phyloP scores from a whole-genome alignment of 2,888 invertebrate genomes.

The Polietes domitor region DNA sequence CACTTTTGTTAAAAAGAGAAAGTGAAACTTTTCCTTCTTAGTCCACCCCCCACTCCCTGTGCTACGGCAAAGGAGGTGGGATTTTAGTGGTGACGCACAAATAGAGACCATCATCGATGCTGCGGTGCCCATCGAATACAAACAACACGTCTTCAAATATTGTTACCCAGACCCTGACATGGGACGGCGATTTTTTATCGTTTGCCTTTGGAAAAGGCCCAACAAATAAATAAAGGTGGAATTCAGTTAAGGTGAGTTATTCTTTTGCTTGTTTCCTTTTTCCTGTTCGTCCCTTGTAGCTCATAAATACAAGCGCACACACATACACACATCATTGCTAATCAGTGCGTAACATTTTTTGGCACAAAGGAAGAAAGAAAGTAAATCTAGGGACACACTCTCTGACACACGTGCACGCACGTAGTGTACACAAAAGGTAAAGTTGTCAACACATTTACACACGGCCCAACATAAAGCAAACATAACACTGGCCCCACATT shows the following conservation, averaged over 20 bases:
- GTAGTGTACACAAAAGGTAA: slow-evolving; percentile 35
- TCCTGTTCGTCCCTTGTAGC: slow-evolving; percentile 4
- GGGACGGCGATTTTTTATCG: slow-evolving; percentile 6
- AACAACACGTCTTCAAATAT: slow-evolving; percentile 16
- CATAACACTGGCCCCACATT: background rate
- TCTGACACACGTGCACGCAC: background rate
- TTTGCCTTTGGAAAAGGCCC: background rate
- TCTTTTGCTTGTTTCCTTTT: slow-evolving; percentile 39
- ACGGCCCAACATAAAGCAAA: slow-evolving; percentile 44
- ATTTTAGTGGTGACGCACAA: background rate
- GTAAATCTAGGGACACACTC: slow-evolving; percentile 23
- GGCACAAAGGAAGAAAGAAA: slow-evolving; percentile 34
- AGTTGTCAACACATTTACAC: slow-evolving; percentile 60
- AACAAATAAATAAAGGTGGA: background rate
- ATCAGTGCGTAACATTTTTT: slow-evolving; percentile 63
- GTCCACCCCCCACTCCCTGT: no score
- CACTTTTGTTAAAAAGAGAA: slow-evolving; percentile 13
- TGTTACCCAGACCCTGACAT: background rate
- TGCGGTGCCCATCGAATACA: slow-evolving; percentile 8
- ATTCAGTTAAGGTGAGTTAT: slow-evolving; percentile 36
- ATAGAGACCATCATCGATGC: background rate
- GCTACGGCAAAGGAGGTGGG: no score
- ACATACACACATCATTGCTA: slow-evolving; percentile 37
- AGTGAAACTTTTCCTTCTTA: background rate
- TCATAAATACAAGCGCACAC: slow-evolving; percentile 4